Evolutionary conservation across 2,797 vertebrate species (phyloP).

Genomic region (Linurgus olivaceus): DNA sequence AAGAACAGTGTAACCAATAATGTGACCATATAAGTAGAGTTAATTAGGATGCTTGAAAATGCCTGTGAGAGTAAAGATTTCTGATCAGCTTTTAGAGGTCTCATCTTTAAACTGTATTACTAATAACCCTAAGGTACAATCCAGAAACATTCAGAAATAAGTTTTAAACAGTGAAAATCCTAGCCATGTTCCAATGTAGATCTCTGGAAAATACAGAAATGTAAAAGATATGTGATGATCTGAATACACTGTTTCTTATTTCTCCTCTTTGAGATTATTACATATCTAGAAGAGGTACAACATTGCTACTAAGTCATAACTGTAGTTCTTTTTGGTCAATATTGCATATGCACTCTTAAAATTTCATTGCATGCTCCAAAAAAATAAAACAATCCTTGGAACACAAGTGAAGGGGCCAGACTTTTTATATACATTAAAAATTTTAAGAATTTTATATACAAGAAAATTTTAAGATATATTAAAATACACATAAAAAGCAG

Average conservation of each 20-base stretch:
- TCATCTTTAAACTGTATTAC: background rate
- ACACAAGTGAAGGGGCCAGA: background rate
- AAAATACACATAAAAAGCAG: background rate
- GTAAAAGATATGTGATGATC: background rate
- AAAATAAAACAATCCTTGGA: background rate
- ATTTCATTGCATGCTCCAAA: background rate
- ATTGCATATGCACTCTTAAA: background rate
- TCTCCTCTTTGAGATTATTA: background rate
- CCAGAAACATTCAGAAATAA: background rate
- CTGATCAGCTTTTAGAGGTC: background rate
- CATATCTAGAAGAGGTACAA: background rate
- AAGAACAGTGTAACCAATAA: background rate
- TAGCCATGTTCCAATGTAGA: background rate
- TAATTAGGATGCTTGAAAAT: background rate
- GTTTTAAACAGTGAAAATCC: background rate
- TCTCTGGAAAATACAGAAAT: background rate
- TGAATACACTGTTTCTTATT: background rate
- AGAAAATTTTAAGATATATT: background rate
- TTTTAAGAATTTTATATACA: too few species aligned
- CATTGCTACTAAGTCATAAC: accelerated
- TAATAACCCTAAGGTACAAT: background rate
- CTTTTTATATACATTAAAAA: background rate
- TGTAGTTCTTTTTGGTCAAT: background rate
- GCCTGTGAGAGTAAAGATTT: background rate
- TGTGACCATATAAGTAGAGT: background rate